Evolutionary conservation across 2,113 vertebrate genomes (phyloP), one percentile per base, ranked within the genome.

Genomic region (Corythornis cristatus): DNA sequence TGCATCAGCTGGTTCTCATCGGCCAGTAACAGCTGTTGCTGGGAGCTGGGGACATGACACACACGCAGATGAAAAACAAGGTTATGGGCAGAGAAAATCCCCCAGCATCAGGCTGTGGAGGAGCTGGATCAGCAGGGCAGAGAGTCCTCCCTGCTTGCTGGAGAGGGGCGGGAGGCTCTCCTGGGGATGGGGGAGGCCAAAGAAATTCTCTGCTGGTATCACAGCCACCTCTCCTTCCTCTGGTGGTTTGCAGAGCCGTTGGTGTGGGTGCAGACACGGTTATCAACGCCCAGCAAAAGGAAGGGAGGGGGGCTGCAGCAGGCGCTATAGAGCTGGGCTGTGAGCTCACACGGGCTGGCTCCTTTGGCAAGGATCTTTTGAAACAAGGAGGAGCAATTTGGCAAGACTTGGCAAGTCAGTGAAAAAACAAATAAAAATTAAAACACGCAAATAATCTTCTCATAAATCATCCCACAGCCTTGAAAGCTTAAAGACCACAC

Each of bases 101-200:
- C 23, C 19, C 37, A 15, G 65, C 6, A 1, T 4, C 6, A 5
- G 11, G 33, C 57, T 35, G 33, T 20, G 7, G 13, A 35, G 60
- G 37, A 58, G 18, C 13, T 11, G 29, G n/a, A 17, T 15, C n/a
- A 21, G 11, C 58, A 6, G 6, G 33, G 48, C 28, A 25, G n/a
- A 0, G 13, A 31, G 9, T 3, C 17, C 17, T 26, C 13, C n/a
- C 18, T 3, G 26, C 48, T 25, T 25, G 84, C 26, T 15, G 40
- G n/a, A n/a, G 64, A 17, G 16, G 31, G 31, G 13, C 0, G 12
- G 21, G 64, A 45, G 46, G 56, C 37, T 61, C 20, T 23, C 8
- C 7, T 1, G 10, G 72, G 53, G 54, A 14, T 0, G 3, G 5
- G 7, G 14, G 4, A 5, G 13, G 15, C 1, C 7, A 10, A 33